Conservation (phyloP, 2,888 invertebrate genomes). For the Apamea epomidion region DNA sequence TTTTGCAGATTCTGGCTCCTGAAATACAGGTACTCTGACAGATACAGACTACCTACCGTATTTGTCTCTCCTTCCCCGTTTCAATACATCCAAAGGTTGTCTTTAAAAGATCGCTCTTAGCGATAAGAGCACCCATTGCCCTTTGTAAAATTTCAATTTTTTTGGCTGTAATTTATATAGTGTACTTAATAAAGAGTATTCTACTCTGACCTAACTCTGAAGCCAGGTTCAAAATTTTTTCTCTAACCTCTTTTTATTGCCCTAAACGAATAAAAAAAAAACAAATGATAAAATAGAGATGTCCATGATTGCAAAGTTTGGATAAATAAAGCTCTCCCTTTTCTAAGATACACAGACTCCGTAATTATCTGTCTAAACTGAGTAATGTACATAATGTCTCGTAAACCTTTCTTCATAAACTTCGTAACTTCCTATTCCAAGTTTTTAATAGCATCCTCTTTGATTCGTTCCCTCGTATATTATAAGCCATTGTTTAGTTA, state of each 20-base stretch:
- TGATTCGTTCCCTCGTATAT: slow-evolving; percentile 57
- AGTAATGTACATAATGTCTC: slow-evolving; percentile 35
- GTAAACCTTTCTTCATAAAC: slow-evolving; percentile 51
- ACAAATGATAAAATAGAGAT: background rate
- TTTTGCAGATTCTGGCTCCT: slow-evolving; percentile 1
- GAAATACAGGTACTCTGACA: no score
- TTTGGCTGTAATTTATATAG: no score
- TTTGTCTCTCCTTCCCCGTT: no score
- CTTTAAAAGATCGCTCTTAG: no score
- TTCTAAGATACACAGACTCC: slow-evolving; percentile 7
- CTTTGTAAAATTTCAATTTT: no score
- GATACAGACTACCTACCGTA: no score
- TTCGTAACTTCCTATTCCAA: slow-evolving; percentile 44
- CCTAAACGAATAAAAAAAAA: background rate
- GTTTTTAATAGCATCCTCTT: slow-evolving; percentile 60
- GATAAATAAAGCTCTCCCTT: slow-evolving; percentile 6
- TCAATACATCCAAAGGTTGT: no score
- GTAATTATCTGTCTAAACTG: slow-evolving; percentile 45
- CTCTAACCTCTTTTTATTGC: background rate
- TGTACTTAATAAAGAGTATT: no score
- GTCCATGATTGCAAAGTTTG: background rate
- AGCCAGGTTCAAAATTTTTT: background rate
- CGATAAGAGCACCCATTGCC: no score
- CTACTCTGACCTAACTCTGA: no score
- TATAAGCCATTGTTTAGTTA: slow-evolving; percentile 70